Base-by-base conservation (phyloP, 1,140 invertebrate genomes). In the Anadara kagoshimensis region DNA sequence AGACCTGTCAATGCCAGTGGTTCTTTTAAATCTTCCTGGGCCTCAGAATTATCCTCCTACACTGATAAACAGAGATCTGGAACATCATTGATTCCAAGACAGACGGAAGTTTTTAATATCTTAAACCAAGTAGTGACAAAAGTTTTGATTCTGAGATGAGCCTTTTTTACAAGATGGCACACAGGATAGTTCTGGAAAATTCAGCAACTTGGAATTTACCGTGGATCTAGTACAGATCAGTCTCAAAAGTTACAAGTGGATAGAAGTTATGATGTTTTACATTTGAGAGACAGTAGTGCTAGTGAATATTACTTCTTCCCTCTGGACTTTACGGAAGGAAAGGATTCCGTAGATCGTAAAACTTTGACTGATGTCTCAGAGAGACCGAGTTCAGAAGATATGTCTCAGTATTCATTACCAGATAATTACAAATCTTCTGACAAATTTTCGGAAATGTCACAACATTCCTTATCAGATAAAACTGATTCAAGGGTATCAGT, bases 41-140 rank as follows among this genome's bases (percentile, higher is more conserved):
- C 76, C 5, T 59, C 73, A 24, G 79, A 81, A 69, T 57, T 81
- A 14, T 68, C 74, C 7, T 56, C 65, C 24, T 79, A 71, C 36
- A 79, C 45, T 56, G 62, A 61, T 11, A 70, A 69, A 67, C 74
- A 41, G 54, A 67, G 58, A 24, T 63, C 22, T 16, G 20, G 61
- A 69, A 47, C 66, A 18, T 75, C 73, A 16, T 18, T 12, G 73
- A 65, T 24, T 65, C 66, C 8, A 65, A 62, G 5, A 41, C 54
- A n/a, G 62, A 64, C 1, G 51, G 53, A 53, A 43, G 49, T 63
- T 62, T 45, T 54, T 53, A 63, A 41, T 36, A 20, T 8, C 36
- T 74, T 10, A 66, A 45, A 20, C 44, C 53, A 47, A 69, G 61
- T 44, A 63, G 61, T 63, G 43, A 63, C 14, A 45, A 49, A 29